Percentiles rank a stretch among this genome's conserved stretches.
phyloP scores from a whole-genome alignment of 2,888 invertebrate genomes.

The Pachydiplax longipennis region DNA sequence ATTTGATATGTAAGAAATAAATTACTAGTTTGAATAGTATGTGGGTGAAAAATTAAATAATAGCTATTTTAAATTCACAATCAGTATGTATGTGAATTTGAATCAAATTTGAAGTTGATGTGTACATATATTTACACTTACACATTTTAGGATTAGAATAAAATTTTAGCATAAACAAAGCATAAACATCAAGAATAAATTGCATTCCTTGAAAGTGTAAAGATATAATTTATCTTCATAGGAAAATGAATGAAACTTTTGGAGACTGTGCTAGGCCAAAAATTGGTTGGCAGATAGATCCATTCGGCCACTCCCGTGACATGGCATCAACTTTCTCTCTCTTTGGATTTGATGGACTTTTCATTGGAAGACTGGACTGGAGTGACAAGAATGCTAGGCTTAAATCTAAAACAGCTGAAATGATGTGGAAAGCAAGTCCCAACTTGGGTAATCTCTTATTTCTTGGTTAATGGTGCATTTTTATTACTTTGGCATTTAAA shows the following conservation, averaged over 20 bases:
- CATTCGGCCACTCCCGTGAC: slow-evolving; percentile 87
- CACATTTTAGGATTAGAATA: no score
- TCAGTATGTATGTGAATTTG: no score
- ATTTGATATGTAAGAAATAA: no score
- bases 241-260: slow-evolving; percentile 69
- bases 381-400: slow-evolving; percentile 76
- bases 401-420: slow-evolving; percentile 72
- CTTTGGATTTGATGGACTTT: slow-evolving; percentile 89
- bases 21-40: no score
- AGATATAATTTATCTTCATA: slow-evolving; percentile 49
- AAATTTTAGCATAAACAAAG: no score
- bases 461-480: neutral
- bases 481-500: neutral
- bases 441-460: slow-evolving; percentile 66
- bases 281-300: slow-evolving; percentile 85
- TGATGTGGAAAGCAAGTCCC: slow-evolving; percentile 82
- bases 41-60: no score
- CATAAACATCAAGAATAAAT: no score
- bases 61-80: no score
- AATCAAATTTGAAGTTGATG: no score
- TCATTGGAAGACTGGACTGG: slow-evolving; percentile 87
- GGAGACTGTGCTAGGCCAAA: slow-evolving; percentile 76
- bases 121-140: no score
- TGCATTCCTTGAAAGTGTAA: neutral
- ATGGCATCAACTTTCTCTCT: slow-evolving; percentile 81